Evolutionary conservation across 1,140 invertebrate genomes (phyloP).

Genomic region (Trachymyrmex cornetzi): DNA sequence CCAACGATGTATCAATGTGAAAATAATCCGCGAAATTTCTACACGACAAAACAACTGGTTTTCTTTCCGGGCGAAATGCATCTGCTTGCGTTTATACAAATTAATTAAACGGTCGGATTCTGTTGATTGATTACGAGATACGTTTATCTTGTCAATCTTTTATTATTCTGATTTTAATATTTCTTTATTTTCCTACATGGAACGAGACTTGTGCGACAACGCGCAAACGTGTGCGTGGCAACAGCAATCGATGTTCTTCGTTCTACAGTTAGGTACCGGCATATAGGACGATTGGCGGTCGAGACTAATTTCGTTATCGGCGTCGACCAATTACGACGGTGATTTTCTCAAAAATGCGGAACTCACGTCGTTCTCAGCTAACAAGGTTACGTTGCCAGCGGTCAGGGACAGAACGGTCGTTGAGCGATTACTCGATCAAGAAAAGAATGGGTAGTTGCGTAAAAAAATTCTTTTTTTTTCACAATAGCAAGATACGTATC

Average conservation of each 20-base stretch:
- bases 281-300: conserved; percentile 37
- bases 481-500: not conserved
- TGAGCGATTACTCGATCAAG: not conserved
- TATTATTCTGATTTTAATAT: conserved; percentile 23
- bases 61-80: not conserved
- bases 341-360: conserved; percentile 60
- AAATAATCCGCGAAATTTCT: conserved; percentile 12
- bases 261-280: not conserved
- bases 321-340: conserved; percentile 48
- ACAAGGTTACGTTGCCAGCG: conserved; percentile 28
- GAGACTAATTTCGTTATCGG: conserved; percentile 61
- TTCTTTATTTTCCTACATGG: conserved; percentile 27
- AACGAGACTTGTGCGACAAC: not conserved
- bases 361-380: conserved; percentile 46
- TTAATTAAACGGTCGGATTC: conserved; percentile 3
- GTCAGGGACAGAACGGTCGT: not conserved
- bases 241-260: conserved; percentile 46
- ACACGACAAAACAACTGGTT: not conserved
- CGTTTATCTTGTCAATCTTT: conserved; percentile 19
- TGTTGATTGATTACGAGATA: conserved; percentile 10
- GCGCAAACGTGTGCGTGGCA: not conserved
- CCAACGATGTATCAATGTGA: conserved; percentile 2
- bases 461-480: not conserved
- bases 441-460: not conserved
- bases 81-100: not conserved